Conservation (phyloP, 1,140 invertebrate genomes). For the Drosophila subpulchrella region DNA sequence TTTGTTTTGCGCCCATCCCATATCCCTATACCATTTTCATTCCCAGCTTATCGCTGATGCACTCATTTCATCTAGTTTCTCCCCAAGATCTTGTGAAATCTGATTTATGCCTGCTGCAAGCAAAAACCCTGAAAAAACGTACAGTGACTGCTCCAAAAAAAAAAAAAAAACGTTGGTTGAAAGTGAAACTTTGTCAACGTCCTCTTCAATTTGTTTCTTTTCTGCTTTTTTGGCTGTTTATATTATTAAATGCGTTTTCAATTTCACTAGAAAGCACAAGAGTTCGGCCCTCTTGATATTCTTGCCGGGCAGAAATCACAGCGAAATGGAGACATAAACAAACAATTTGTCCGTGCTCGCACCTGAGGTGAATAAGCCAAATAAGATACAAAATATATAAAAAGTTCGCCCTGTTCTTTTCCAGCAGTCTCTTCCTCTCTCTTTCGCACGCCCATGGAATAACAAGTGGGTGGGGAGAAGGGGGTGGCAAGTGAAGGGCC, state of each 20-base stretch:
- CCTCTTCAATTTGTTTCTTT: conserved; percentile 32
- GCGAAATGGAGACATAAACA: conserved; percentile 65
- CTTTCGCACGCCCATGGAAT: background rate
- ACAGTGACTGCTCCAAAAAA: background rate
- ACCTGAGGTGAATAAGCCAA: conserved; percentile 26
- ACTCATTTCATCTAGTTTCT: conserved; percentile 27
- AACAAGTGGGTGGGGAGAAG: background rate
- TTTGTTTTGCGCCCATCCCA: conserved; percentile 16
- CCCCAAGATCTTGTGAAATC: conserved; percentile 38
- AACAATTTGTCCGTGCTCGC: conserved; percentile 33
- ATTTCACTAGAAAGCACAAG: conserved; percentile 76
- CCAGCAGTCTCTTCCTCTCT: background rate
- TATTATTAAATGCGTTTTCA: conserved; percentile 75
- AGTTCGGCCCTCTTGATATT: conserved; percentile 64
- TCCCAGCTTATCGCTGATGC: conserved; percentile 51
- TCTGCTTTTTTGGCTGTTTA: conserved; percentile 15
- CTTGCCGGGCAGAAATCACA: conserved; percentile 59
- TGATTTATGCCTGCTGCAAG: conserved; percentile 17
- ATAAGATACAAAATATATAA: background rate
- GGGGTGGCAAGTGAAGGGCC: background rate
- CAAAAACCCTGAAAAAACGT: conserved; percentile 1
- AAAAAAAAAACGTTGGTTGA: conserved; percentile 29
- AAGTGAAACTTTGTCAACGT: conserved; percentile 70
- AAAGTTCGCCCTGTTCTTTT: conserved; percentile 12
- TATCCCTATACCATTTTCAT: conserved; percentile 10